A percentile compares a stretch with the other conserved stretches of the same genome.
These are phyloP conservation scores for Campylomormyrus tamandua DNA, from an alignment of 2,113 vertebrate genomes.

Conservation along the genomic window DNA sequence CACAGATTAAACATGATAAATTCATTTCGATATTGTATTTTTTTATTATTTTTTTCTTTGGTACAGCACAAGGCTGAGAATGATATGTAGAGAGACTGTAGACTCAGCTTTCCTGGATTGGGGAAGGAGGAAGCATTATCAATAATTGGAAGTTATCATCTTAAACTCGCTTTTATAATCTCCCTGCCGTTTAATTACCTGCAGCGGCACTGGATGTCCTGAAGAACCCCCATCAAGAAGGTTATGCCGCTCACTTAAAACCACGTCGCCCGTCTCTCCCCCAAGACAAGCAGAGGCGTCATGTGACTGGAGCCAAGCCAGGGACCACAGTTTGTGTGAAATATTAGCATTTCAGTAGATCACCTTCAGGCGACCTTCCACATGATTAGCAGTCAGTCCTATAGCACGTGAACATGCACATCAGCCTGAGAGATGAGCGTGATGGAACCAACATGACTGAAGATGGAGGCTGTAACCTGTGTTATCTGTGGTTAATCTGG, in stretches of 20 bases:
- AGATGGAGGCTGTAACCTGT: not conserved
- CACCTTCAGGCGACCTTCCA: not conserved
- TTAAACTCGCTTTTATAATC: conserved; percentile 27
- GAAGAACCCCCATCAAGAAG: not conserved
- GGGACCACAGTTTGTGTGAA: not conserved
- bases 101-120: not conserved
- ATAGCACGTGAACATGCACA: not conserved
- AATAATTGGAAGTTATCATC: conserved; percentile 28
- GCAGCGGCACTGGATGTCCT: not conserved
- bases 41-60: not conserved
- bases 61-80: not conserved
- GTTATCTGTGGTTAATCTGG: not conserved
- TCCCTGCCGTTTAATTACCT: conserved; percentile 26
- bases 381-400: not conserved
- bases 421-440: not conserved
- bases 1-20: not conserved
- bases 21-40: not conserved
- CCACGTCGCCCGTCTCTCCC: not conserved
- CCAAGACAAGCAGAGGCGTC: conserved; percentile 21
- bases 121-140: not conserved
- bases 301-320: not conserved
- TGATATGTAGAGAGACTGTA: not conserved
- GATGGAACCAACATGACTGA: not conserved
- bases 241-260: not conserved
- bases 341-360: not conserved